phyloP scores from a whole-genome alignment of 2,888 invertebrate genomes.

The Sinopyrophorus schimmeli region DNA sequence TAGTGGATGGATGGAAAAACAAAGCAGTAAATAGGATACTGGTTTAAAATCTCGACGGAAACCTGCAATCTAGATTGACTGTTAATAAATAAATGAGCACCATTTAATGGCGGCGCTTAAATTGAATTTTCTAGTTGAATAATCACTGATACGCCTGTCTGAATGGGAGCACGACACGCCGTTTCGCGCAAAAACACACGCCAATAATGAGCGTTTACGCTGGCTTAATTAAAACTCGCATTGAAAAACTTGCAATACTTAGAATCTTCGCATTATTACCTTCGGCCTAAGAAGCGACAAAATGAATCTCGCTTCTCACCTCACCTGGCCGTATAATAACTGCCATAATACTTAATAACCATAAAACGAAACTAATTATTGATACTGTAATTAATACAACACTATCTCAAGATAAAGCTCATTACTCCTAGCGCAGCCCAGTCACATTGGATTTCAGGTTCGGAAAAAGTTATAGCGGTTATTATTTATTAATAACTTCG shows the following conservation, averaged over 20 bases:
- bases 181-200: slow-evolving; percentile 24
- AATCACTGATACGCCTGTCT: slow-evolving; percentile 44
- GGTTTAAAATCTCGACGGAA: slow-evolving; percentile 17
- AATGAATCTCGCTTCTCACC: too few relatives aligned
- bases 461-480: too few relatives aligned
- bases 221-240: slow-evolving; percentile 24
- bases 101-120: slow-evolving; percentile 46
- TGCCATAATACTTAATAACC: too few relatives aligned
- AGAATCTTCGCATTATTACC: slow-evolving; percentile 1
- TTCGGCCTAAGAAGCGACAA: neutral
- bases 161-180: slow-evolving; percentile 32
- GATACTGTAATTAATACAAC: too few relatives aligned
- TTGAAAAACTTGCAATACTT: slow-evolving; percentile 13
- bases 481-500: too few relatives aligned
- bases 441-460: too few relatives aligned
- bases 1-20: too few relatives aligned
- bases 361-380: too few relatives aligned
- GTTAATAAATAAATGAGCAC: slow-evolving; percentile 48
- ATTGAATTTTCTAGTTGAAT: slow-evolving; percentile 51
- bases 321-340: too few relatives aligned
- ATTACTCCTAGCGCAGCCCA: too few relatives aligned
- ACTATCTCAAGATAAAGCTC: too few relatives aligned
- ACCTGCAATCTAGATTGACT: slow-evolving; percentile 18
- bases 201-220: slow-evolving; percentile 21
- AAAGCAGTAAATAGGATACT: neutral